Percentiles rank a stretch among this genome's conserved stretches.
Evolutionary conservation across 2,888 invertebrate genomes (phyloP).

Genomic region (Andricus curvator): DNA sequence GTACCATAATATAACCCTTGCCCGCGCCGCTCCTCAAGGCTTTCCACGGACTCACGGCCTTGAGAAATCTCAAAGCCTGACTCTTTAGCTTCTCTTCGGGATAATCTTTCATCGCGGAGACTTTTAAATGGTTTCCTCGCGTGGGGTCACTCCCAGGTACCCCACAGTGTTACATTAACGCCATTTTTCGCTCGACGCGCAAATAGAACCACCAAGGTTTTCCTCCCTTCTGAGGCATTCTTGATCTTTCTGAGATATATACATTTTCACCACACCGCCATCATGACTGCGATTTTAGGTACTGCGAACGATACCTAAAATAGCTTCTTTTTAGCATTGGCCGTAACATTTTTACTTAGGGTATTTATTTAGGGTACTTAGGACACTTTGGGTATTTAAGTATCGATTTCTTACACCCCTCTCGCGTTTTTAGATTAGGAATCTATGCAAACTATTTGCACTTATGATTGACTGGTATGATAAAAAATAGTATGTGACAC

Average conservation of each 20-base stretch:
- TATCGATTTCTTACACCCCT: too few relatives aligned
- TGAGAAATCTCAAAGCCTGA: conserved; percentile 33
- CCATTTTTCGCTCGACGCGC: conserved; percentile 44
- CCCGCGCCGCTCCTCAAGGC: conserved; percentile 13
- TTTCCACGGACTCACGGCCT: conserved; percentile 27
- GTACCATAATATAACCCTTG: conserved; percentile 31
- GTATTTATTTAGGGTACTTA: too few relatives aligned
- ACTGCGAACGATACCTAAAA: too few relatives aligned
- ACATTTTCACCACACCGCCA: background rate
- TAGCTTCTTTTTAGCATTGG: too few relatives aligned
- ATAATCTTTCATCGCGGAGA: conserved; percentile 38
- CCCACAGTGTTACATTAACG: conserved; percentile 46
- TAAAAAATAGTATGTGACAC: too few relatives aligned
- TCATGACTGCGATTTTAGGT: too few relatives aligned
- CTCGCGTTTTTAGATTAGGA: too few relatives aligned
- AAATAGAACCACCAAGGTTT: conserved; percentile 6
- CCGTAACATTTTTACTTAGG: too few relatives aligned
- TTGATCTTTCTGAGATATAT: background rate
- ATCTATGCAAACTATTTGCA: too few relatives aligned
- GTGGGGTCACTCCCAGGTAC: conserved; percentile 47
- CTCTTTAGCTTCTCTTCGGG: conserved; percentile 37
- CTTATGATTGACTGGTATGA: too few relatives aligned
- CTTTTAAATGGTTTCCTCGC: conserved; percentile 52
- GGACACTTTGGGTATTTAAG: too few relatives aligned
- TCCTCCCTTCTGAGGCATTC: background rate